These are phyloP conservation scores for Pyrochroa serraticornis DNA, from an alignment of 2,888 invertebrate genomes.

Conservation along the genomic window DNA sequence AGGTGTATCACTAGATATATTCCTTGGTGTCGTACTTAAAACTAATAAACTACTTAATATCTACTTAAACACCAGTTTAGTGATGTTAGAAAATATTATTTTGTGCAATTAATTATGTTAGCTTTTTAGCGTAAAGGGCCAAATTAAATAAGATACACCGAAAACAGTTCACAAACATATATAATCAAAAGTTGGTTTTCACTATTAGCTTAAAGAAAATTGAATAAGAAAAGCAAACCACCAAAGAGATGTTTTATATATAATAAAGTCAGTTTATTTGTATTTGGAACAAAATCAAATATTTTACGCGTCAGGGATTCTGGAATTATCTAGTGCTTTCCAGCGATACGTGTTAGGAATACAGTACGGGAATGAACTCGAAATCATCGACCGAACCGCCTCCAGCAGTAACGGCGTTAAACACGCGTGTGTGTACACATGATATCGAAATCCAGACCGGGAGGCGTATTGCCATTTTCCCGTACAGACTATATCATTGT, in stretches of 20 bases:
- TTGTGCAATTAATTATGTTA: neutral
- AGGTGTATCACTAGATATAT: too few species aligned
- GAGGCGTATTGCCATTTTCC: too few species aligned
- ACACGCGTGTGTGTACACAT: neutral
- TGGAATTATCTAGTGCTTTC: slow-evolving; percentile 38
- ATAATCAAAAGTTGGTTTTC: slow-evolving; percentile 21
- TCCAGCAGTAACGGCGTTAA: neutral
- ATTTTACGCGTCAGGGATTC: slow-evolving; percentile 41
- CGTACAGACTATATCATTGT: too few species aligned
- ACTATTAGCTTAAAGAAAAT: slow-evolving; percentile 22
- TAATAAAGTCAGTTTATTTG: slow-evolving; percentile 36
- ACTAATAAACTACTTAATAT: too few species aligned
- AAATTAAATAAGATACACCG: slow-evolving; percentile 1
- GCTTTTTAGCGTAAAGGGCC: neutral
- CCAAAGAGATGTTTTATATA: slow-evolving; percentile 33
- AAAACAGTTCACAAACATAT: slow-evolving; percentile 20
- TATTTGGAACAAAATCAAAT: slow-evolving; percentile 37
- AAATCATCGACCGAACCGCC: slow-evolving; percentile 22
- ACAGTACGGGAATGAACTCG: slow-evolving; percentile 22
- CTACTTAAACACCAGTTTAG: too few species aligned
- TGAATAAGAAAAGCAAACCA: slow-evolving; percentile 29
- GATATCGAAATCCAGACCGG: too few species aligned
- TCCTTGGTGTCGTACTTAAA: too few species aligned
- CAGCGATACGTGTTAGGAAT: slow-evolving; percentile 37
- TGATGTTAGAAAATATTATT: neutral